Evolutionary conservation across 2,113 vertebrate genomes (phyloP).

Genomic region (Equus przewalskii): DNA sequence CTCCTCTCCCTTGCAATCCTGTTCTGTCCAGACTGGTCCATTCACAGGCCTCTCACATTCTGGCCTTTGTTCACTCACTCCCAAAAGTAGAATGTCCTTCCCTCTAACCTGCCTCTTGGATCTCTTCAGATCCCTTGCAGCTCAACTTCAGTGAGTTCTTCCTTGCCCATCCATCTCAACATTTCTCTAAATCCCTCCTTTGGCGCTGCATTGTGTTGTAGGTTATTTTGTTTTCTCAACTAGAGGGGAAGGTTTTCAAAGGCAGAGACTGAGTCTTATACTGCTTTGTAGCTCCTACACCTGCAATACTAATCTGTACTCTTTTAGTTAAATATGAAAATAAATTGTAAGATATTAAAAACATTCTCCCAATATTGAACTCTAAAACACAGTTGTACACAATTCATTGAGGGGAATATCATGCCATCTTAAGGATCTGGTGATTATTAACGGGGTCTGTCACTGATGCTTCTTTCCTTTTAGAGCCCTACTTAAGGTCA

Average conservation of each 20-base stretch:
- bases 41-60: not conserved
- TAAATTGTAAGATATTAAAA: constrained; percentile 46
- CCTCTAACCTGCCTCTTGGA: not conserved
- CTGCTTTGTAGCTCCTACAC: constrained; percentile 6
- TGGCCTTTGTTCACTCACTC: constrained; percentile 19
- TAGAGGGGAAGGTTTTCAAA: constrained; percentile 8
- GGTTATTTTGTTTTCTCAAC: constrained; percentile 38
- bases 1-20: not conserved
- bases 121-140: not conserved
- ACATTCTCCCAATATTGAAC: not conserved
- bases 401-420: not conserved
- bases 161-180: not conserved
- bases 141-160: constrained; percentile 50
- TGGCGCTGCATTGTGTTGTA: not conserved
- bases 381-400: constrained; percentile 15
- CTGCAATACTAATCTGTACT: not conserved
- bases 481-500: constrained; percentile 34
- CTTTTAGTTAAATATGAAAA: constrained; percentile 37
- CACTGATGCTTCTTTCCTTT: constrained; percentile 39
- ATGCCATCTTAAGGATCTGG: not conserved
- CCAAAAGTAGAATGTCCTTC: not conserved
- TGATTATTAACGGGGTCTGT: not conserved
- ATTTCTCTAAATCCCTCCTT: constrained; percentile 24
- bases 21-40: not conserved
- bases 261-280: constrained; percentile 8